Base-by-base conservation (phyloP, 2,113 vertebrate species). In the Dicentrarchus labrax region DNA sequence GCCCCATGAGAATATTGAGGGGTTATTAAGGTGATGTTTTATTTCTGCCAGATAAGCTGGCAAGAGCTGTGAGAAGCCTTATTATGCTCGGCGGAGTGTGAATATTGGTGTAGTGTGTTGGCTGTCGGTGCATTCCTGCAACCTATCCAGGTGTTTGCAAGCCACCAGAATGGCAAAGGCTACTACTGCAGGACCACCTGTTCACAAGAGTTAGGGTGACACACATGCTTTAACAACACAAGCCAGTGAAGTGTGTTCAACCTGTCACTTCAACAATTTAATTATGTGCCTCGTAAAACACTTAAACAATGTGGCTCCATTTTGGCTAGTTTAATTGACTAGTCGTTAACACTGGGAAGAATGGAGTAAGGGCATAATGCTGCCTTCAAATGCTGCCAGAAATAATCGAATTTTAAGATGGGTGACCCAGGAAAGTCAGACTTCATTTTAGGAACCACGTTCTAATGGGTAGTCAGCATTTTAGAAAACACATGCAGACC, bases 51-150 rank as follows among this genome's bases (percentile, higher is more conserved):
- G 60, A 83, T 47, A 69, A 73, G 21, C 80, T 80, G 71, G 60
- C 80, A 48, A 38, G 56, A 68, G 66, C 56, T 78, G 67, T 82
- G 38, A 80, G 72, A 70, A 62, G 75, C 76, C 62, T 72, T 72
- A 60, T 78, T 83, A 78, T 77, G 86, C 82, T 83, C 59, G 1
- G 60, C 17, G 2, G 72, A 83, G 82, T 78, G 80, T 86, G 79
- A 67, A 83, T 79, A 24, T 84, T 61, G 71, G 61, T 60, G 70
- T 53, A 48, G 73, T 66, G 78, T 66, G 72, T 60, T 71, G 78
- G 60, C 80, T 47, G 81, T 70, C 59, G 12, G 51, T 65, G 70
- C 71, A 78, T 86, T 84, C 72, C 86, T 72, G 68, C 67, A 39
- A 45, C 36, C 67, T 0, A 53, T 77, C 73, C 79, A 6, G 77